Percentiles rank a stretch among this genome's conserved stretches.
These are phyloP conservation scores for Euwallacea fornicatus DNA, from an alignment of 1,140 invertebrate species.

Conservation along the genomic window DNA sequence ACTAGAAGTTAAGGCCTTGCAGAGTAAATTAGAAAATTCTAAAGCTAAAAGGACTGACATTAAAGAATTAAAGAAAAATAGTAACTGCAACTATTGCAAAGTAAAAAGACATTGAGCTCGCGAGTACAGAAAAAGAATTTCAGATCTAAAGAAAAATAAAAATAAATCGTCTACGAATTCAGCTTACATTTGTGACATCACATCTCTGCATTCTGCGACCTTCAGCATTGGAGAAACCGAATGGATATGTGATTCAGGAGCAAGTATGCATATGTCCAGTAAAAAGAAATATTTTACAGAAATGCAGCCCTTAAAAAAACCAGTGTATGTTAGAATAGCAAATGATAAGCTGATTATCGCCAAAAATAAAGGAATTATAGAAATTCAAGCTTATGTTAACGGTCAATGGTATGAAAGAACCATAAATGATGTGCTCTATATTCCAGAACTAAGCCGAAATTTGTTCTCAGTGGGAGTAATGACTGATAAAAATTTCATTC, in stretches of 20 bases:
- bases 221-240: conserved; percentile 1
- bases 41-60: background rate
- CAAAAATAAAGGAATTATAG: conserved; percentile 38
- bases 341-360: conserved; percentile 40
- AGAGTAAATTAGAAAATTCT: conserved; percentile 16
- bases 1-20: conserved; percentile 18
- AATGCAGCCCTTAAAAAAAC: conserved; percentile 9
- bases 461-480: conserved; percentile 35
- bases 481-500: conserved; percentile 29
- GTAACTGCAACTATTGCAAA: conserved; percentile 24
- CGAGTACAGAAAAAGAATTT: conserved; percentile 23
- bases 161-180: conserved; percentile 6
- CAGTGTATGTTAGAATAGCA: conserved; percentile 36
- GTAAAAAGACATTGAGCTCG: conserved; percentile 24
- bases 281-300: conserved; percentile 12
- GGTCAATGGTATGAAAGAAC: conserved; percentile 26
- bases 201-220: conserved; percentile 9
- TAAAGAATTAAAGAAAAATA: conserved; percentile 20
- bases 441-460: conserved; percentile 19
- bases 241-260: conserved; percentile 33
- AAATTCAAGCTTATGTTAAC: conserved; percentile 35
- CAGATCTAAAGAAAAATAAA: conserved; percentile 2
- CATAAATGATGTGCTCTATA: conserved; percentile 28
- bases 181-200: conserved; percentile 30
- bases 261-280: conserved; percentile 13